Conservation (phyloP, 2,113 vertebrate genomes). For the Petrocephalus zakoni region DNA sequence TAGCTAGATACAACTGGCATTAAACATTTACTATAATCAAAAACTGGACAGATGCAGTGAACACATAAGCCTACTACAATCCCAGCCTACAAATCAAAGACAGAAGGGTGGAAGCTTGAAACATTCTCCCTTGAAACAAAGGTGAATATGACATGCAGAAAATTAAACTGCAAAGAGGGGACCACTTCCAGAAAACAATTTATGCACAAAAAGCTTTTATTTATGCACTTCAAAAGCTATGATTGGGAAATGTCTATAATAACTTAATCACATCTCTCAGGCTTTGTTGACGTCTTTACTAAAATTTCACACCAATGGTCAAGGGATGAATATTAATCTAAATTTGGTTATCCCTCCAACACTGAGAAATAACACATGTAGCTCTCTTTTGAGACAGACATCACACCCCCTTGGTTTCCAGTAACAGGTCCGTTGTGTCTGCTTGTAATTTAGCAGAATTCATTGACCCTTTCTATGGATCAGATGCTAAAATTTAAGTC, state of each 20-base stretch:
- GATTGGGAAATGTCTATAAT: neutral
- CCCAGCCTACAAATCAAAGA: neutral
- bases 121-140: slow-evolving; percentile 51
- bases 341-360: slow-evolving; percentile 17
- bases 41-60: neutral
- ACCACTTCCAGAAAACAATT: slow-evolving; percentile 18
- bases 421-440: neutral
- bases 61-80: neutral
- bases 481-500: neutral
- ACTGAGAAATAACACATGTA: neutral
- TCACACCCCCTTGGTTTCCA: neutral
- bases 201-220: slow-evolving; percentile 30
- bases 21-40: slow-evolving; percentile 1
- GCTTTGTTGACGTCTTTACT: slow-evolving; percentile 19
- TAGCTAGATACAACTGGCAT: neutral
- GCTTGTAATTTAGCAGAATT: neutral
- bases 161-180: slow-evolving; percentile 28
- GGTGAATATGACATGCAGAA: slow-evolving; percentile 44
- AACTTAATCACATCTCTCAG: slow-evolving; percentile 21
- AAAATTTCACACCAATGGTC: slow-evolving; percentile 10
- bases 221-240: neutral
- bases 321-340: slow-evolving; percentile 21
- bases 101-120: slow-evolving; percentile 26
- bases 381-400: neutral
- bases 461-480: slow-evolving; percentile 1